These are phyloP conservation scores for Adelphocoris suturalis DNA, from an alignment of 2,888 invertebrate species.

Conservation along the genomic window DNA sequence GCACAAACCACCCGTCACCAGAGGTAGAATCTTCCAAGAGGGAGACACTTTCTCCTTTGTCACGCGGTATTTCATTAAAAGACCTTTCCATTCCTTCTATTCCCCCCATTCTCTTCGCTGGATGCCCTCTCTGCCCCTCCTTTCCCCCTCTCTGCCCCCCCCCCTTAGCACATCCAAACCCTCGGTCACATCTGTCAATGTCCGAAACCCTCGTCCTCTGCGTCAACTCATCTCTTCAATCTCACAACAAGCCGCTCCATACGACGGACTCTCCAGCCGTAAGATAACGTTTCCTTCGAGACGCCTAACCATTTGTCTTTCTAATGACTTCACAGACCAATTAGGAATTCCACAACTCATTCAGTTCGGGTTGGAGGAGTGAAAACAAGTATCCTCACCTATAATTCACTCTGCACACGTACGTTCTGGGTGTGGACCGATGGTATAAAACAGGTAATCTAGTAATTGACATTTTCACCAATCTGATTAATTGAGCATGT, in stretches of 20 bases:
- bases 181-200: conserved; percentile 8
- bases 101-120: too few species aligned
- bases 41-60: conserved; percentile 48
- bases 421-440: too few species aligned
- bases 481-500: too few species aligned
- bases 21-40: conserved; percentile 39
- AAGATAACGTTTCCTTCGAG: background rate
- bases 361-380: too few species aligned
- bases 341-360: too few species aligned
- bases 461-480: too few species aligned
- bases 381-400: too few species aligned
- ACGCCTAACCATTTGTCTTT: background rate
- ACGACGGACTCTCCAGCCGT: background rate
- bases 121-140: background rate
- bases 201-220: conserved; percentile 6
- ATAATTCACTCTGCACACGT: too few species aligned
- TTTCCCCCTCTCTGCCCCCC: background rate
- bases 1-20: conserved; percentile 39
- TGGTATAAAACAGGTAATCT: too few species aligned
- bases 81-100: conserved; percentile 24
- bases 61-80: conserved; percentile 51
- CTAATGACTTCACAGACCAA: background rate
- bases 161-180: background rate
- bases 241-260: conserved; percentile 9
- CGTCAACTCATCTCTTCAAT: conserved; percentile 31